Percentiles rank a stretch among this genome's conserved stretches.
phyloP scores from a whole-genome alignment of 2,797 vertebrate species.

The Echiichthys vipera region DNA sequence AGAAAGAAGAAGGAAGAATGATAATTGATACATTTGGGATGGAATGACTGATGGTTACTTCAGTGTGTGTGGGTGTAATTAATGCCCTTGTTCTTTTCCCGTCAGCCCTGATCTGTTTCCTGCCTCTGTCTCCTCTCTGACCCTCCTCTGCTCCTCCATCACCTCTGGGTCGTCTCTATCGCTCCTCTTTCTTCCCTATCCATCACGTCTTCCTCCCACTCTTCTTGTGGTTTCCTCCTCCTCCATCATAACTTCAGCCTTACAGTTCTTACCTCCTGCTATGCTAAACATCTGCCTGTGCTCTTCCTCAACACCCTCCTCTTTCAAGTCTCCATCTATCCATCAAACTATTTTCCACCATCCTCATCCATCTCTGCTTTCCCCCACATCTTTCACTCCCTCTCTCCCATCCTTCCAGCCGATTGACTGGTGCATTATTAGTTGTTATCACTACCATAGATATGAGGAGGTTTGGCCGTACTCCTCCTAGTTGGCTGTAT shows the following conservation, averaged over 20 bases:
- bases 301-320: not conserved
- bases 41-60: constrained; percentile 40
- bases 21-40: constrained; percentile 59
- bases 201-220: constrained; percentile 4
- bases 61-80: constrained; percentile 48
- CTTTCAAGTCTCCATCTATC: not conserved
- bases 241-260: not conserved
- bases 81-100: constrained; percentile 35
- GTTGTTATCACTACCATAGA: too few relatives aligned
- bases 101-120: constrained; percentile 25
- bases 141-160: constrained; percentile 13
- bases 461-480: too few relatives aligned
- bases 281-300: not conserved
- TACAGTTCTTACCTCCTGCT: not conserved
- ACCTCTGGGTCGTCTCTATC: constrained; percentile 34
- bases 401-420: not conserved
- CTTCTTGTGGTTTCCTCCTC: not conserved
- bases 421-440: too few relatives aligned
- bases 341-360: not conserved
- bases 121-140: constrained; percentile 27
- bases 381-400: not conserved
- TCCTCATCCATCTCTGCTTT: not conserved
- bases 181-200: constrained; percentile 11
- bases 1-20: constrained; percentile 28
- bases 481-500: too few relatives aligned